Evolutionary conservation across 30 jellyfish, hydroid and myxozoan genomes (phyloP).

Genomic region (Haliclystus octoradiatus): DNA sequence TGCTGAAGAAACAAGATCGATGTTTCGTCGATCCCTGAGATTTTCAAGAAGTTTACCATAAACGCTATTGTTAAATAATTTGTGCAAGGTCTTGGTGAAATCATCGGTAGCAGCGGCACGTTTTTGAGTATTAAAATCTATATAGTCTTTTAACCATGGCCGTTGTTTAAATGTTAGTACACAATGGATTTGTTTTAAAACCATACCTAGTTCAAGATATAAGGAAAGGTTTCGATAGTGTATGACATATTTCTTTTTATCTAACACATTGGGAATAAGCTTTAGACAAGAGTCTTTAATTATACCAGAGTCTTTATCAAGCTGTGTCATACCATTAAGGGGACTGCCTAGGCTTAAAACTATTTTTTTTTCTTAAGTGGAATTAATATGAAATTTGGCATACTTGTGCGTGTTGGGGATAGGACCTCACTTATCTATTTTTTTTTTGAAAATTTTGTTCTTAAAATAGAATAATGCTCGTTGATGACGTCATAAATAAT

Average conservation of each 20-base stretch:
- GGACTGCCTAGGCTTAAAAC: no score
- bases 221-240: conserved; percentile 33
- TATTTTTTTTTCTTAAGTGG: no score
- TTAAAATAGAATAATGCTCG: no score
- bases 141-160: conserved; percentile 29
- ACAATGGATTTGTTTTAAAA: conserved; percentile 25
- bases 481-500: no score
- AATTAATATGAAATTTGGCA: no score
- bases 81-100: conserved; percentile 40
- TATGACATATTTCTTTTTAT: conserved; percentile 36
- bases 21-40: conserved; percentile 31
- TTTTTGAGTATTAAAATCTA: conserved; percentile 33
- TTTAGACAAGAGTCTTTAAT: conserved; percentile 9
- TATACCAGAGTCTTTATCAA: conserved; percentile 12
- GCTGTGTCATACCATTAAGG: no score
- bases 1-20: no score
- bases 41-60: conserved; percentile 59
- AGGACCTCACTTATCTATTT: no score
- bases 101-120: conserved; percentile 17
- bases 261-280: conserved; percentile 25
- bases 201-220: conserved; percentile 20
- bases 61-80: conserved; percentile 29
- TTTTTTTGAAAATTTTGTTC: no score
- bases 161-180: conserved; percentile 36
- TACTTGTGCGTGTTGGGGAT: no score